These are phyloP conservation scores for Aradophagus sp. DNA, from an alignment of 1,140 invertebrate genomes.

Conservation along the genomic window DNA sequence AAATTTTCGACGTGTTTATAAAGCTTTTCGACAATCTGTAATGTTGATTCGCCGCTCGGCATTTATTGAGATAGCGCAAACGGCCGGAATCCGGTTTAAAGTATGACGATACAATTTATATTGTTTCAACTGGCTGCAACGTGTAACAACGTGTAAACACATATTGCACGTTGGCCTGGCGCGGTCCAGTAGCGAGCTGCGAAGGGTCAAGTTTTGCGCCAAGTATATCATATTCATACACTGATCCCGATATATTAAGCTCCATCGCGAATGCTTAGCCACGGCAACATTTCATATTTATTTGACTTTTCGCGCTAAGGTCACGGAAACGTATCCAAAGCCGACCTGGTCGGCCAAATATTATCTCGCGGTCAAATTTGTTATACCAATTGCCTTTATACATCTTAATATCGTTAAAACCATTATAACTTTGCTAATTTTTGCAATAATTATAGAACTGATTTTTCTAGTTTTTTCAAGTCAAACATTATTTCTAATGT, in stretches of 20 bases:
- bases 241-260: slow-evolving; percentile 29
- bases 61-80: too few species aligned
- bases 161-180: slow-evolving; percentile 2
- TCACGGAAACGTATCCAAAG: not conserved
- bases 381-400: slow-evolving; percentile 9
- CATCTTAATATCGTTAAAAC: too few species aligned
- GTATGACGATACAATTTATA: slow-evolving; percentile 10
- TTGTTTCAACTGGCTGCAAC: slow-evolving; percentile 5
- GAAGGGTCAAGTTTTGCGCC: slow-evolving; percentile 33
- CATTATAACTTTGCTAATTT: too few species aligned
- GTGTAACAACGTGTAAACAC: slow-evolving; percentile 17
- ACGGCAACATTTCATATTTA: slow-evolving; percentile 24
- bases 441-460: too few species aligned
- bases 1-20: too few species aligned
- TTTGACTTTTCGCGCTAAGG: slow-evolving; percentile 22
- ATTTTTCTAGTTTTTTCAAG: too few species aligned
- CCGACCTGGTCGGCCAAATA: slow-evolving; percentile 22
- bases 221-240: slow-evolving; percentile 39
- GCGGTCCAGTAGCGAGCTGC: slow-evolving; percentile 1
- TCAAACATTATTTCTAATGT: too few species aligned
- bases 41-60: too few species aligned
- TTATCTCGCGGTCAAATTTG: slow-evolving; percentile 6
- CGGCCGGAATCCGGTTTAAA: too few species aligned
- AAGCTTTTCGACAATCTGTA: too few species aligned
- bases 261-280: slow-evolving; percentile 13